Evolutionary conservation across 2,113 vertebrate species (phyloP), one percentile per base, ranked within the genome.

Genomic region (Cyanoliseus patagonus): DNA sequence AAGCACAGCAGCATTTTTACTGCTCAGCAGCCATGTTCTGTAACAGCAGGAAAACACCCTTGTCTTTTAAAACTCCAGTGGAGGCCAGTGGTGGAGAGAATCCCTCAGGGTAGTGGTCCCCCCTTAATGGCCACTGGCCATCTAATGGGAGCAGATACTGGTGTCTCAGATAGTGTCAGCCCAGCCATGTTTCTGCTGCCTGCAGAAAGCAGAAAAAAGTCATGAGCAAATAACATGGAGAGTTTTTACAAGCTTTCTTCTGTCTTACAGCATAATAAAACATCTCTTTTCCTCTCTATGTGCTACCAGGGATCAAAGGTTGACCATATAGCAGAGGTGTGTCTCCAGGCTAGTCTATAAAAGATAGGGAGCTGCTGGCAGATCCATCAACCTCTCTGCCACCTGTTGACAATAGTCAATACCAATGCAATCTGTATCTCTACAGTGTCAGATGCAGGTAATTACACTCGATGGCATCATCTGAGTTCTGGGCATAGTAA

Each of bases 381-480:
- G 27, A 57, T 74, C 73, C 57, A n/a, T 13, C 4, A 5, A 5
- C 6, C 22, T 30, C 33, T 59, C 46, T 80, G 47, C 31, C 8
- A 6, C 42, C 52, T 61, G 16, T 14, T 69, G 55, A 9, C 22
- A 16, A 15, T 3, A 51, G 17, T 17, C 42, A 49, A 11, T 52
- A 33, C 24, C 37, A 42, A n/a, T 2, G 23, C 31, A 35, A 0
- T 35, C 33, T 7, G 3, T 24, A 10, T 8, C 27, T 57, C 44
- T 17, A 37, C 2, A 3, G 22, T 37, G 66, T 49, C 6, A 2
- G 2, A 7, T 9, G 7, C 0, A 1, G 28, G 15, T 13, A 28
- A 13, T 8, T 8, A 20, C 5, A 3, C 42, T 53, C 3, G 0
- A 4, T 10, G 53, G 59, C 33, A 12, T 19, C 3, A 4, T 17